Percentiles rank a stretch among this genome's conserved stretches.
These are phyloP conservation scores for Bufotes viridis DNA, from an alignment of 2,797 vertebrate species.

Conservation along the genomic window DNA sequence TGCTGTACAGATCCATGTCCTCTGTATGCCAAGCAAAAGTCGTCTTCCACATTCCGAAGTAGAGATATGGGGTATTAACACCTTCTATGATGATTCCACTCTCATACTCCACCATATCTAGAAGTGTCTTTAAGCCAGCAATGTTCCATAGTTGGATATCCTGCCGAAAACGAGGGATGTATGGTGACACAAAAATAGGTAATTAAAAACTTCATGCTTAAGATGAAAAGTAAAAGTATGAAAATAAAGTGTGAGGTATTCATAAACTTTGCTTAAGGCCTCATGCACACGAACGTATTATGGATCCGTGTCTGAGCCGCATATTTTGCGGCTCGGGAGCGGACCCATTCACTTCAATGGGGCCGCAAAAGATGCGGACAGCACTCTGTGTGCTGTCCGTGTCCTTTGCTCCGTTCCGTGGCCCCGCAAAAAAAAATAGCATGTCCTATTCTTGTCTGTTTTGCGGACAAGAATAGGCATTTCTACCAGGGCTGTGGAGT, in stretches of 20 bases:
- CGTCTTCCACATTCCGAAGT: conserved; percentile 99
- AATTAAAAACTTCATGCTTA: neutral
- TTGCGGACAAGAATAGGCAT: too few species aligned
- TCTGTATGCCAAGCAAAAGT: conserved; percentile 99
- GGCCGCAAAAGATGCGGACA: too few species aligned
- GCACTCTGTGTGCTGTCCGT: too few species aligned
- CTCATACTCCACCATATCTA: conserved; percentile 98
- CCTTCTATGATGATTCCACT: conserved; percentile 99
- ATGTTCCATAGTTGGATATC: conserved; percentile 94
- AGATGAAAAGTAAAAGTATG: neutral
- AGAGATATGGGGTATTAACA: conserved; percentile 97
- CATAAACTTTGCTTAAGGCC: too few species aligned
- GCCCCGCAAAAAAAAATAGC: too few species aligned
- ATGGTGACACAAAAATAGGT: neutral
- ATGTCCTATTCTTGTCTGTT: too few species aligned
- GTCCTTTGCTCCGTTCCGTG: too few species aligned
- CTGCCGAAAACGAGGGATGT: conserved; percentile 68
- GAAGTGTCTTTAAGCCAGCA: conserved; percentile 88
- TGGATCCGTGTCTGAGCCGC: too few species aligned
- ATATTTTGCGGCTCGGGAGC: too few species aligned
- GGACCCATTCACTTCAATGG: too few species aligned
- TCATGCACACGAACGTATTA: too few species aligned
- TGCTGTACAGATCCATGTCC: conserved; percentile 99
- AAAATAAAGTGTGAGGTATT: neutral
- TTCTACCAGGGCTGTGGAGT: too few species aligned